Conservation (phyloP, 2,113 vertebrate genomes). For the Ameiurus melas region DNA sequence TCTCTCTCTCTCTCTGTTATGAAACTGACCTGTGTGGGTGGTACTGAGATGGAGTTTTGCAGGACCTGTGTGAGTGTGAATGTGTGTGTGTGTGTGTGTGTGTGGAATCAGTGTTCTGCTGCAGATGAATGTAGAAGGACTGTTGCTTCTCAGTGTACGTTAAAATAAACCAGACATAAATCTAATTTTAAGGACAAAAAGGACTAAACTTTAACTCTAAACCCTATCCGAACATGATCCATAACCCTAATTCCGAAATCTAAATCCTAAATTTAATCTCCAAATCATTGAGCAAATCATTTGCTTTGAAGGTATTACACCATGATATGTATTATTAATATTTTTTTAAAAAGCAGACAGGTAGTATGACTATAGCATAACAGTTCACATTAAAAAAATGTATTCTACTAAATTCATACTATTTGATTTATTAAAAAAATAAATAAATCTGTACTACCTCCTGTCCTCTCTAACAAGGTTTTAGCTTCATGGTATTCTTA, state of each 20-base stretch:
- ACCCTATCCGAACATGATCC: no score
- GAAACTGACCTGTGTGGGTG: conserved; percentile 74
- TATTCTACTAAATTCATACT: not conserved
- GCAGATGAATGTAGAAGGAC: not conserved
- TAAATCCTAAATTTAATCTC: not conserved
- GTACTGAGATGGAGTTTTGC: conserved; percentile 58
- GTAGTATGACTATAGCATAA: not conserved
- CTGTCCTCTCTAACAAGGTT: not conserved
- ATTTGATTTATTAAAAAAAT: no score
- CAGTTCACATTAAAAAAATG: not conserved
- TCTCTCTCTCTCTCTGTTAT: conserved; percentile 69
- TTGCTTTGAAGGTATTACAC: not conserved
- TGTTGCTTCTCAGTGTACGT: not conserved
- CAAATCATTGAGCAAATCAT: not conserved
- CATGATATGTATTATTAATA: not conserved
- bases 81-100: conserved; percentile 22
- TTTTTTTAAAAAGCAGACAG: not conserved
- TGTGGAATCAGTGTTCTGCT: not conserved
- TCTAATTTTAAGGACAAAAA: not conserved
- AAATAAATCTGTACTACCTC: no score
- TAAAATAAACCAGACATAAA: not conserved
- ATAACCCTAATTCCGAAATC: not conserved
- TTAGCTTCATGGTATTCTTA: not conserved
- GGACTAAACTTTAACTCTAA: not conserved
- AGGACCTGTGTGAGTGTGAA: conserved; percentile 27